phyloP scores from a whole-genome alignment of 2,797 vertebrate species.

The Falco berigora region DNA sequence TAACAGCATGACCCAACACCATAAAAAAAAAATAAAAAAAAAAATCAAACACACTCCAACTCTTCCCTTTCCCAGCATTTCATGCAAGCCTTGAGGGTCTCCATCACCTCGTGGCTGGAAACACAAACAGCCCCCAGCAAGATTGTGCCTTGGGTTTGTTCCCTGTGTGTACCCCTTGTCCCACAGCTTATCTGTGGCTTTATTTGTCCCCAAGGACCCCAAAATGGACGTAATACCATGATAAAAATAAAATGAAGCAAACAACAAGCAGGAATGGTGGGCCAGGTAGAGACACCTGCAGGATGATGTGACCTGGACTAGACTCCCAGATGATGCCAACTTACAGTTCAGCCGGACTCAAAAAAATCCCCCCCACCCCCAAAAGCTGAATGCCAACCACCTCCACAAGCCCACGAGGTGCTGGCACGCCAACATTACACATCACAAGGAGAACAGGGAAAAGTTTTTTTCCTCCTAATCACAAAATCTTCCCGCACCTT shows the following conservation, averaged over 20 bases:
- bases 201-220: neutral
- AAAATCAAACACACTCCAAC: neutral
- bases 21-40: neutral
- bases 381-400: neutral
- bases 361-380: neutral
- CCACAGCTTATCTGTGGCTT: neutral
- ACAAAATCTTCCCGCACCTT: neutral
- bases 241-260: neutral
- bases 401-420: neutral
- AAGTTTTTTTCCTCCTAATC: neutral
- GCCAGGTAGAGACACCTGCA: neutral
- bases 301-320: neutral
- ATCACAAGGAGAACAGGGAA: neutral
- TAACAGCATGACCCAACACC: neutral
- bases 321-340: neutral
- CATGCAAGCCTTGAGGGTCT: neutral
- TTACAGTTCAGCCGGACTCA: neutral
- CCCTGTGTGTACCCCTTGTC: neutral
- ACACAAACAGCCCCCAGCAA: neutral
- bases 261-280: neutral
- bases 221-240: accelerated
- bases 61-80: neutral
- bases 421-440: neutral
- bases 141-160: neutral
- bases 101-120: neutral